Evolutionary conservation across 2,113 vertebrate genomes (phyloP).

Genomic region (Neotoma lepida): DNA sequence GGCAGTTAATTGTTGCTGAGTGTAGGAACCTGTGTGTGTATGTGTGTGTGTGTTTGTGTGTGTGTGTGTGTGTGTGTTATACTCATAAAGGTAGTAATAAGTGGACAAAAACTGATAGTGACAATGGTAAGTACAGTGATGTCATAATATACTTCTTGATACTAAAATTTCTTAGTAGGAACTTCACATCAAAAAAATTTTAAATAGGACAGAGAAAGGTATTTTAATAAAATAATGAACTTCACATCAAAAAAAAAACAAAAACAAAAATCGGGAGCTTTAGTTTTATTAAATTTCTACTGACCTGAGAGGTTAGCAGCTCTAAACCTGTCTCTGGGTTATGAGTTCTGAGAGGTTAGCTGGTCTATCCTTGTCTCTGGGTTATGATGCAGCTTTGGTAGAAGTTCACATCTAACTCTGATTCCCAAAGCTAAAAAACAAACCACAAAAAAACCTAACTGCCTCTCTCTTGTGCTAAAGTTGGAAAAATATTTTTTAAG

Average conservation of each 20-base stretch:
- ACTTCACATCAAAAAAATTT: neutral
- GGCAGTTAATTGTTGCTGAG: neutral
- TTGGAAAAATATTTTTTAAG: slow-evolving; percentile 50
- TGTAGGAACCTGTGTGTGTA: neutral
- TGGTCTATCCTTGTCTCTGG: neutral
- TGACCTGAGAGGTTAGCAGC: slow-evolving; percentile 10
- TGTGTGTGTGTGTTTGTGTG: neutral
- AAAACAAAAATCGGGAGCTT: neutral
- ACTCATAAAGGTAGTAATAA: neutral
- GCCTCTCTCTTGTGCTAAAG: slow-evolving; percentile 13
- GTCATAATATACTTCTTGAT: neutral
- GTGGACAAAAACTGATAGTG: neutral
- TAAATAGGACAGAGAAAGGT: no score
- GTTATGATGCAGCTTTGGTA: neutral
- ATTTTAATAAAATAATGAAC: no score
- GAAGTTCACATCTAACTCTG: neutral
- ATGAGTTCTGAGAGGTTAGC: neutral
- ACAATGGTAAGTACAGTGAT: neutral
- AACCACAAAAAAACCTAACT: neutral
- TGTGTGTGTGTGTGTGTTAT: neutral
- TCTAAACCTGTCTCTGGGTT: slow-evolving; percentile 25
- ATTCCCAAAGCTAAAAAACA: neutral
- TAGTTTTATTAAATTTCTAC: neutral
- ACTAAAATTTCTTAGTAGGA: slow-evolving; percentile 23
- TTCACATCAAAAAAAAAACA: neutral